Conservation (phyloP, 2,888 invertebrate genomes). For the Shargacucullia verbasci region DNA sequence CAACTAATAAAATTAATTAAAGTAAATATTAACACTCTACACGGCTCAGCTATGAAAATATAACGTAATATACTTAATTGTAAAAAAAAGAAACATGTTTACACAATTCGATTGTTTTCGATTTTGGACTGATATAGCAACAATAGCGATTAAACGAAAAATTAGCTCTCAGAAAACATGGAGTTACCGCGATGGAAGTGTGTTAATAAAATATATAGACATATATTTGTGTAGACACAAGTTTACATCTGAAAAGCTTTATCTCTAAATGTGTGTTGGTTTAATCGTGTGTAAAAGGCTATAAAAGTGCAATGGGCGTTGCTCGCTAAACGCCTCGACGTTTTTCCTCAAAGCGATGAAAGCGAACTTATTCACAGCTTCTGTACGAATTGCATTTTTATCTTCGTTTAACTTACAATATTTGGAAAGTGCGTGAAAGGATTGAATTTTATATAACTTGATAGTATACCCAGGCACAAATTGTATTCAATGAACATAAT, state of each 20-base stretch:
- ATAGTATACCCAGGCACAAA: no score
- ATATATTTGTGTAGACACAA: not conserved
- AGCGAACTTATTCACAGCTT: slow-evolving; percentile 55
- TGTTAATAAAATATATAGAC: no score
- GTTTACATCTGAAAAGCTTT: slow-evolving; percentile 41
- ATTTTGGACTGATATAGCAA: no score
- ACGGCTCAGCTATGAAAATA: no score
- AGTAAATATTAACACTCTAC: no score
- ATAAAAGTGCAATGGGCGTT: slow-evolving; percentile 58
- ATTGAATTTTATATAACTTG: not conserved
- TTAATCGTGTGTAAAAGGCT: slow-evolving; percentile 63
- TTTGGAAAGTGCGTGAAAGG: slow-evolving; percentile 5
- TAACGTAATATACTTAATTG: no score
- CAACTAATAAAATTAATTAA: no score
- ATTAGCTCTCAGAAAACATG: no score
- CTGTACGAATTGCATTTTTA: slow-evolving; percentile 43
- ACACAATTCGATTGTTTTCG: no score
- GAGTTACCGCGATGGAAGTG: no score
- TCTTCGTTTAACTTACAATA: slow-evolving; percentile 13
- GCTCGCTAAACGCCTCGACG: slow-evolving; percentile 56
- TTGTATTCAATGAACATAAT: not conserved
- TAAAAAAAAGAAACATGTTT: no score
- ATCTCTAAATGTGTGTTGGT: slow-evolving; percentile 55
- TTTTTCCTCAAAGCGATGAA: slow-evolving; percentile 54
- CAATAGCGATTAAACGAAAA: no score